Percentiles rank a stretch among this genome's conserved stretches.
phyloP scores from a whole-genome alignment of 1,140 invertebrate species.

The Leptoteleia sp. region DNA sequence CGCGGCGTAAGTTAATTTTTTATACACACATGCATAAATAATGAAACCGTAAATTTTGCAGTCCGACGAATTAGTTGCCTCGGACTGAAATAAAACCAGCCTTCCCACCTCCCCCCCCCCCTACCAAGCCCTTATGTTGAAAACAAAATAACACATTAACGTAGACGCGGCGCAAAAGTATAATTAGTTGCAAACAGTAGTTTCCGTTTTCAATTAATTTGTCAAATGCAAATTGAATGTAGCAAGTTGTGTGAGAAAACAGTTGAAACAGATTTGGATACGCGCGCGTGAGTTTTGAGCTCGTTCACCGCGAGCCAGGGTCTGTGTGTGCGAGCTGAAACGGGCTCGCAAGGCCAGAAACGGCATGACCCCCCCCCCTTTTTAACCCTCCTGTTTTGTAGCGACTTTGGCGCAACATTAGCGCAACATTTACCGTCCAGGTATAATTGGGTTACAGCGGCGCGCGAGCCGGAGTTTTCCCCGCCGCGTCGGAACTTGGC shows the following conservation, averaged over 20 bases:
- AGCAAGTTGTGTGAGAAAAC: conserved; percentile 28
- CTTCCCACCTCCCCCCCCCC: too few relatives aligned
- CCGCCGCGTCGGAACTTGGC: conserved; percentile 28
- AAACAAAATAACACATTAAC: conserved; percentile 17
- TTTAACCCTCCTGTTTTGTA: neutral
- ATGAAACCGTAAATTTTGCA: too few relatives aligned
- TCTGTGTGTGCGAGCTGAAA: neutral
- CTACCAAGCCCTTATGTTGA: conserved; percentile 5
- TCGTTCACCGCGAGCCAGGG: conserved; percentile 2
- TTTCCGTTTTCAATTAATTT: conserved; percentile 39
- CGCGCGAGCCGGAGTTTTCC: conserved; percentile 18
- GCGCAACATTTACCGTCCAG: conserved; percentile 34
- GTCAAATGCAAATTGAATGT: conserved; percentile 32
- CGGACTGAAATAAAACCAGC: too few relatives aligned
- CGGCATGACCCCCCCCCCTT: conserved; percentile 1
- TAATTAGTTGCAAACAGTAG: conserved; percentile 33
- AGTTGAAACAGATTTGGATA: conserved; percentile 12
- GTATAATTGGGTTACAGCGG: conserved; percentile 39
- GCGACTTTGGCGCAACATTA: conserved; percentile 19
- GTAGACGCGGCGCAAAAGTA: conserved; percentile 5
- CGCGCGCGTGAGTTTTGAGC: conserved; percentile 1
- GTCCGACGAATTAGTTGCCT: too few relatives aligned
- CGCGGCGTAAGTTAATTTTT: too few relatives aligned
- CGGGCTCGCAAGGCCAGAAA: neutral
- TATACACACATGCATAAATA: too few relatives aligned